Percentiles rank a stretch among this genome's conserved stretches.
These are phyloP conservation scores for Drosophila rhopaloa DNA, from an alignment of 1,140 invertebrate species.

Conservation along the genomic window DNA sequence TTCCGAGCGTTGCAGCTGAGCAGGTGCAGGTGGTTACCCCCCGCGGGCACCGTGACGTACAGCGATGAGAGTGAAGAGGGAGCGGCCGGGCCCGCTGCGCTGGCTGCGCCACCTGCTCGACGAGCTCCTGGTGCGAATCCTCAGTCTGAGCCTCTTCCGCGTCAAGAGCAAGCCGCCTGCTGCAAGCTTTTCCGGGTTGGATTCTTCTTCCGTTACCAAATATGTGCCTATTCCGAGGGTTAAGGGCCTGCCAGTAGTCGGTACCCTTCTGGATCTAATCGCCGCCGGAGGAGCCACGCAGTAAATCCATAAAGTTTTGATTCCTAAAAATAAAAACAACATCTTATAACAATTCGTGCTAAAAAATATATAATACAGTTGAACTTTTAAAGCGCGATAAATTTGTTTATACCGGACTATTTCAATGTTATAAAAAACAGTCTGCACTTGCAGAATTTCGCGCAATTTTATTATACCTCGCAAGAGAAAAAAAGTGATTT, in stretches of 20 bases:
- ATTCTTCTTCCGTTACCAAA: slow-evolving; percentile 43
- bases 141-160: slow-evolving; percentile 23
- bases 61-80: slow-evolving; percentile 33
- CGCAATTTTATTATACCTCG: too few species aligned
- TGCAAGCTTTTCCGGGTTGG: slow-evolving; percentile 5
- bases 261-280: slow-evolving; percentile 86
- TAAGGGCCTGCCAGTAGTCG: slow-evolving; percentile 86
- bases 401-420: neutral
- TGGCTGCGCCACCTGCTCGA: slow-evolving; percentile 45
- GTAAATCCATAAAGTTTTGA: slow-evolving; percentile 51
- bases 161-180: neutral
- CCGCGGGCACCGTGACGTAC: slow-evolving; percentile 25
- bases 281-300: slow-evolving; percentile 85
- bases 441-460: neutral
- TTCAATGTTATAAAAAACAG: neutral
- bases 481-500: slow-evolving; percentile 3
- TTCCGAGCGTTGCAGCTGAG: slow-evolving; percentile 16
- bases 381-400: too few species aligned
- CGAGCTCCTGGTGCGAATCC: slow-evolving; percentile 38
- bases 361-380: neutral
- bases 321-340: neutral
- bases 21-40: slow-evolving; percentile 20
- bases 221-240: slow-evolving; percentile 58
- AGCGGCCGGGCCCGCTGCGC: slow-evolving; percentile 28
- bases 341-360: neutral